Conservation (phyloP, 2,113 vertebrate genomes). For the Pangasianodon gigas region DNA sequence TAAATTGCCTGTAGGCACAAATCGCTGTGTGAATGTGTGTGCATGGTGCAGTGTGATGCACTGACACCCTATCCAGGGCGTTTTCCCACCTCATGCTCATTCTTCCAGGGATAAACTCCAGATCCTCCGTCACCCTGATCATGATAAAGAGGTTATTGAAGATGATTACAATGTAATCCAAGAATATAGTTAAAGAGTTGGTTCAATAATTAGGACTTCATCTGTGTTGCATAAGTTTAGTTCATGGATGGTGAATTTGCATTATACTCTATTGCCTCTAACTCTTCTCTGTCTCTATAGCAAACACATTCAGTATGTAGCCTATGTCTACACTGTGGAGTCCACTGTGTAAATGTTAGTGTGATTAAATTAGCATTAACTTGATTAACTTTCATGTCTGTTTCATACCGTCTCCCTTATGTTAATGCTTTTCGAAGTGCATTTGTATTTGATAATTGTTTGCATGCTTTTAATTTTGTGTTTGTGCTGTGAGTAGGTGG, state of each 20-base stretch:
- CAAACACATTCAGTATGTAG: neutral
- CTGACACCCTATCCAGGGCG: neutral
- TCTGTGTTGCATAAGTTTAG: neutral
- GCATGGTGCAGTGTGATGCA: neutral
- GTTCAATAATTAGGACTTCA: neutral
- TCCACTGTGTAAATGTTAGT: neutral
- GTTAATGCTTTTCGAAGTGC: neutral
- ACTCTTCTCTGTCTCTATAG: neutral
- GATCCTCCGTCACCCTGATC: neutral
- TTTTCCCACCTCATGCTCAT: neutral
- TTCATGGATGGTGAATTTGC: neutral
- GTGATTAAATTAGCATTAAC: constrained; percentile 1
- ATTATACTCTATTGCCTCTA: neutral
- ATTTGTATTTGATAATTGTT: constrained; percentile 5
- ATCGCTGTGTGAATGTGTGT: neutral
- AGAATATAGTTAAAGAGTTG: neutral
- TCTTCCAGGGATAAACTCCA: neutral
- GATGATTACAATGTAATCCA: neutral
- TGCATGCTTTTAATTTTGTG: constrained; percentile 2
- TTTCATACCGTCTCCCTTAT: neutral
- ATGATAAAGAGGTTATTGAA: neutral
- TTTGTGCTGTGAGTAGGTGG: neutral
- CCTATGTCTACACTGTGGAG: neutral
- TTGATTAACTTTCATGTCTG: neutral
- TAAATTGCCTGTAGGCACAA: neutral